Conservation (phyloP, 2,113 vertebrate genomes). For the Festucalex cinctus region DNA sequence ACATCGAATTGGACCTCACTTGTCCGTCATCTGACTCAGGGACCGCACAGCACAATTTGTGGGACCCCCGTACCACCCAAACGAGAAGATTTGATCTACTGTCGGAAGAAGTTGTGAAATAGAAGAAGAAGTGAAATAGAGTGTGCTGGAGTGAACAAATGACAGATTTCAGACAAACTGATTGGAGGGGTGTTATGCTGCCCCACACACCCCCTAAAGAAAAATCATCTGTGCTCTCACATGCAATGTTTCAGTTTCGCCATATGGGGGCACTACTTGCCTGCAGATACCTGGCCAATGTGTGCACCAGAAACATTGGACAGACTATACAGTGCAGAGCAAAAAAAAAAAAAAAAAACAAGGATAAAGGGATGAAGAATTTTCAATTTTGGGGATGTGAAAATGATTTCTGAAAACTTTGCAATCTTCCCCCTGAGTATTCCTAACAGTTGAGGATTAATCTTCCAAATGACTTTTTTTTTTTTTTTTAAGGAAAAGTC, state of each 20-base stretch:
- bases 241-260: conserved; percentile 56
- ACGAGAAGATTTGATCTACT: conserved; percentile 1
- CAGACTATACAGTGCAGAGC: conserved; percentile 19
- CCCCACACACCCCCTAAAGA: neutral
- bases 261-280: conserved; percentile 69
- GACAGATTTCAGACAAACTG: neutral
- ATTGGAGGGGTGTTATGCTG: neutral
- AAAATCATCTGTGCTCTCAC: neutral
- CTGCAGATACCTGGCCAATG: conserved; percentile 47
- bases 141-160: neutral
- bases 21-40: neutral
- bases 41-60: neutral
- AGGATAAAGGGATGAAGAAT: conserved; percentile 38
- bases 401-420: neutral
- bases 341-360: conserved; percentile 2
- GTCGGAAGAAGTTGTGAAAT: conserved; percentile 14
- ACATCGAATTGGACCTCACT: conserved; percentile 27
- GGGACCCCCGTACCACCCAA: neutral
- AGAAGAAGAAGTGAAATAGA: no score
- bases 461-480: conserved; percentile 47
- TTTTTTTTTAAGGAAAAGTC: conserved; percentile 33
- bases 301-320: conserved; percentile 41
- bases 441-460: conserved; percentile 17
- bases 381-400: neutral
- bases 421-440: neutral